Evolutionary conservation across 2,113 vertebrate species (phyloP).

Genomic region (Lethenteron camtschaticum): DNA sequence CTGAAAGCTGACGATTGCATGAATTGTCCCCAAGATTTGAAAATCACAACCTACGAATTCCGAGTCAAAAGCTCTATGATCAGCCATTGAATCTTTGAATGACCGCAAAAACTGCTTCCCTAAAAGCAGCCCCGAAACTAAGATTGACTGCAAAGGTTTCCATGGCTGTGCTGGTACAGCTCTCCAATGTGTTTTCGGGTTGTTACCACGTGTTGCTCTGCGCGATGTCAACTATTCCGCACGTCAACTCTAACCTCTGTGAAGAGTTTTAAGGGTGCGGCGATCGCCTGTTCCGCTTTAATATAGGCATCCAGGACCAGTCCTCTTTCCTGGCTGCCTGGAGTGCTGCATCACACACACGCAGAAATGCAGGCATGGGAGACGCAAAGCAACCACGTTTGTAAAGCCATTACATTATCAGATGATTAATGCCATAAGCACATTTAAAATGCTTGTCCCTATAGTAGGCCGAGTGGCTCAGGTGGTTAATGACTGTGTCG

Average conservation of each 20-base stretch:
- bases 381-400: too few species aligned
- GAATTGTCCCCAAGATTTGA: too few species aligned
- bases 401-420: too few species aligned
- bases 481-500: too few species aligned
- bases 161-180: not conserved
- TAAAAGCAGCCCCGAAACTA: not conserved
- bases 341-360: conserved; percentile 22
- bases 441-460: too few species aligned
- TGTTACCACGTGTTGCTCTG: not conserved
- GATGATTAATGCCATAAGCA: too few species aligned
- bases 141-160: not conserved
- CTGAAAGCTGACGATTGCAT: too few species aligned
- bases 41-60: too few species aligned
- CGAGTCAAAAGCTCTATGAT: too few species aligned
- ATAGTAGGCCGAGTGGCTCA: too few species aligned
- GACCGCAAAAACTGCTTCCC: not conserved
- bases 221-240: not conserved
- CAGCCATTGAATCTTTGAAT: too few species aligned
- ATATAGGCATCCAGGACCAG: conserved; percentile 71
- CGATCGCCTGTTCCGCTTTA: conserved; percentile 55
- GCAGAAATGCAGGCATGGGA: too few species aligned
- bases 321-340: conserved; percentile 48
- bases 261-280: conserved; percentile 70
- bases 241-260: conserved; percentile 42
- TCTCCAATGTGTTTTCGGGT: not conserved